These are phyloP conservation scores for Rhopalosiphum nymphaeae DNA, from an alignment of 2,888 invertebrate species.

Conservation along the genomic window DNA sequence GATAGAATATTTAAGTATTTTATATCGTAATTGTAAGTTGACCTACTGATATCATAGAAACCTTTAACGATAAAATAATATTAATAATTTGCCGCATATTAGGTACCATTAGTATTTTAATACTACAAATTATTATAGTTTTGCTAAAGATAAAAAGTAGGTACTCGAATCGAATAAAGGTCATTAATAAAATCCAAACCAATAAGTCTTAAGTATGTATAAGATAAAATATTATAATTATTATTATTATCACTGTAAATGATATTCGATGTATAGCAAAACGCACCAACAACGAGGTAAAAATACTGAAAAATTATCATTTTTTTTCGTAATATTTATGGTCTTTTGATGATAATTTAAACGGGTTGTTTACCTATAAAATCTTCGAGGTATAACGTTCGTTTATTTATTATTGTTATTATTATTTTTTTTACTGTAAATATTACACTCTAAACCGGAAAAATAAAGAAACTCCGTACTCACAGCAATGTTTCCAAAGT, in stretches of 20 bases:
- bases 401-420: slow-evolving; percentile 40
- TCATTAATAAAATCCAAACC: neutral
- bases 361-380: neutral
- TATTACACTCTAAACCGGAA: neutral
- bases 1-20: neutral
- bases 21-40: neutral
- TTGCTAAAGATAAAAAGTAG: neutral
- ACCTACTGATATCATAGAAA: neutral
- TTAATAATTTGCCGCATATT: neutral
- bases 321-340: slow-evolving; percentile 2
- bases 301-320: neutral
- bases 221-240: neutral
- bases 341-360: slow-evolving; percentile 11
- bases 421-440: slow-evolving; percentile 39
- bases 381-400: neutral
- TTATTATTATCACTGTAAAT: neutral
- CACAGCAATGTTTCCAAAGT: neutral
- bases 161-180: neutral
- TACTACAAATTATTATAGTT: neutral
- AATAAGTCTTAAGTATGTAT: neutral
- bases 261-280: neutral
- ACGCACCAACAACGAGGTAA: neutral
- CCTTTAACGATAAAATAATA: neutral
- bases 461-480: neutral
- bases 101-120: neutral